phyloP scores from a whole-genome alignment of 2,888 invertebrate species.

The Drosophila basisetae region DNA sequence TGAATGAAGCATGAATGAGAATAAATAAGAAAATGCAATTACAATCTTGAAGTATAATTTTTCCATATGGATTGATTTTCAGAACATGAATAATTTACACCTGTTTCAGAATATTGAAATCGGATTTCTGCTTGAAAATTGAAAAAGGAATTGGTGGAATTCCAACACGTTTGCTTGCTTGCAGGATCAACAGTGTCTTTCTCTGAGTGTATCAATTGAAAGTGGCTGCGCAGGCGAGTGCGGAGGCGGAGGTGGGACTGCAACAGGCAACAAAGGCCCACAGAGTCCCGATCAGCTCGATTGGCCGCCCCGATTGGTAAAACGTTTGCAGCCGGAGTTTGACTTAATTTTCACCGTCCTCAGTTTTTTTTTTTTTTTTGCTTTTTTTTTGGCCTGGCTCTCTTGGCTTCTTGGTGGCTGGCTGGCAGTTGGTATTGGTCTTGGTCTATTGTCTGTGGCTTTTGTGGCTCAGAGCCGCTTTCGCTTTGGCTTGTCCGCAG shows the following conservation, averaged over 20 bases:
- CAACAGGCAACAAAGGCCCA: slow-evolving; percentile 35
- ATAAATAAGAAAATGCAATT: not conserved
- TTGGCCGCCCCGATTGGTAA: slow-evolving; percentile 67
- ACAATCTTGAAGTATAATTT: not conserved
- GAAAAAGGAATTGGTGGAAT: not conserved
- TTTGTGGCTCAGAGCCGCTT: slow-evolving; percentile 47
- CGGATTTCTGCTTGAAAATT: not conserved
- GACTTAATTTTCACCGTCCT: slow-evolving; percentile 83
- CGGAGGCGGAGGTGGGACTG: slow-evolving; percentile 47
- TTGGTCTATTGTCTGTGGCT: slow-evolving; percentile 58
- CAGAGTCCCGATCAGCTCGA: slow-evolving; percentile 65
- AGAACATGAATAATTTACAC: not conserved
- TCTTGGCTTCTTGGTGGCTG: slow-evolving; percentile 11
- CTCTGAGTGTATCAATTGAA: slow-evolving; percentile 52
- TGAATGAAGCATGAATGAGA: not conserved
- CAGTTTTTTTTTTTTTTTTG: slow-evolving; percentile 9
- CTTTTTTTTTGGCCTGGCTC: not conserved
- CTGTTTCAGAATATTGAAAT: not conserved
- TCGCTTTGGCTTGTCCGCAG: slow-evolving; percentile 38
- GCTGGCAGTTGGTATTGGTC: not conserved
- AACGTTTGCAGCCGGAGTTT: slow-evolving; percentile 77
- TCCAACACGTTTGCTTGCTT: not conserved
- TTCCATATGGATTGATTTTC: not conserved
- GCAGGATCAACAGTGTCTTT: not conserved
- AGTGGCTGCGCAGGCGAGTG: slow-evolving; percentile 49